Evolutionary conservation across 2,797 vertebrate species (phyloP).

Genomic region (Ceyx erithaca): DNA sequence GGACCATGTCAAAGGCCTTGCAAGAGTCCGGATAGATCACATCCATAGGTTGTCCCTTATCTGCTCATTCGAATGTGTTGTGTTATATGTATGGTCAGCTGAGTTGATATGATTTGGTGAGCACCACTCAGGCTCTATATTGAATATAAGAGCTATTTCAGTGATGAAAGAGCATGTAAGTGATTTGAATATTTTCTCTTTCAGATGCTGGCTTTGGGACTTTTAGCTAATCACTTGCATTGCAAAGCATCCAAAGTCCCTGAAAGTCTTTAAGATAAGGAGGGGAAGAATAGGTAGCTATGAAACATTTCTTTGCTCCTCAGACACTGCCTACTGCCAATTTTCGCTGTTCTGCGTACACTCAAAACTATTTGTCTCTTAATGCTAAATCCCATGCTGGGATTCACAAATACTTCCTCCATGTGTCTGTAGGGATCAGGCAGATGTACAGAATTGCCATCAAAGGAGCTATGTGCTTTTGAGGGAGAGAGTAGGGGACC

Average conservation of each 20-base stretch:
- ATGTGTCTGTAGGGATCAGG: background rate
- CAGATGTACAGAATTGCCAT: background rate
- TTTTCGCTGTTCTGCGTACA: background rate
- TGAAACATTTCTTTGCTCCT: conserved; percentile 12
- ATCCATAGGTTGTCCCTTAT: no score
- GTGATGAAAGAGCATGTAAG: background rate
- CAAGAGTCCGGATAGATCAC: no score
- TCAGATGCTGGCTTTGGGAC: background rate
- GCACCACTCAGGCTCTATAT: background rate
- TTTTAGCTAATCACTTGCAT: background rate
- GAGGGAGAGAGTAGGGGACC: background rate
- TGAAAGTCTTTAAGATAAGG: conserved; percentile 24
- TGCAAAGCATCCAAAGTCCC: background rate
- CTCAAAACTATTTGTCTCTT: conserved; percentile 14
- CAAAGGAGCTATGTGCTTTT: background rate
- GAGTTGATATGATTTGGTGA: background rate
- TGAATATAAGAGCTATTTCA: background rate
- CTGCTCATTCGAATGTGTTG: background rate
- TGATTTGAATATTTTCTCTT: background rate
- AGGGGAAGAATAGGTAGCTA: conserved; percentile 5
- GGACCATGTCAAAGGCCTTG: no score
- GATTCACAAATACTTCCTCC: background rate
- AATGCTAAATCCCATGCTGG: background rate
- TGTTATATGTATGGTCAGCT: background rate
- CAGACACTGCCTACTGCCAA: background rate